phyloP scores from a whole-genome alignment of 1,140 invertebrate species.

The Zaprionus nigranus region DNA sequence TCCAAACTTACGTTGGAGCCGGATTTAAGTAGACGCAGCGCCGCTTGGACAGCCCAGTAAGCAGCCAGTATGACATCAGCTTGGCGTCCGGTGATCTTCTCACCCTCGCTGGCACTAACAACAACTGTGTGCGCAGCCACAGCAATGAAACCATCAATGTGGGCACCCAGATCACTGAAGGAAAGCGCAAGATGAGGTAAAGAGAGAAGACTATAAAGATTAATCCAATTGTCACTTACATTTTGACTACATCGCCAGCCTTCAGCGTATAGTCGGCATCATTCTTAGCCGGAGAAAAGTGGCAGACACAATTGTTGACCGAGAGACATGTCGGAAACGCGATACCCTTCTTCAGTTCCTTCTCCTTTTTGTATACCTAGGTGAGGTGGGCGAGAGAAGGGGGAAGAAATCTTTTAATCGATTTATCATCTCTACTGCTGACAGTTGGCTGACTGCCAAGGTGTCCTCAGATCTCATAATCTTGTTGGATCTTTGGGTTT shows the following conservation, averaged over 20 bases:
- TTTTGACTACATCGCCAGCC: slow-evolving; percentile 98
- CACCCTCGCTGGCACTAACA: slow-evolving; percentile 90
- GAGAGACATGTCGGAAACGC: slow-evolving; percentile 99
- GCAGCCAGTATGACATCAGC: slow-evolving; percentile 98
- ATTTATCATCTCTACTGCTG: slow-evolving; percentile 17
- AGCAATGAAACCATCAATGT: slow-evolving; percentile 99
- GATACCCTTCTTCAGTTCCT: slow-evolving; percentile 98
- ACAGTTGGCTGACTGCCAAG: slow-evolving; percentile 8
- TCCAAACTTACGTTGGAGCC: slow-evolving; percentile 91
- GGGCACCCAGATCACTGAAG: slow-evolving; percentile 96
- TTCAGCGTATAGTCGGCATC: slow-evolving; percentile 95
- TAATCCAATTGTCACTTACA: slow-evolving; percentile 88
- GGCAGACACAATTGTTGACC: slow-evolving; percentile 99
- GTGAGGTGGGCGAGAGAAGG: background rate
- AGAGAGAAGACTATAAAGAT: background rate
- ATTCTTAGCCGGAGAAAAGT: slow-evolving; percentile 97
- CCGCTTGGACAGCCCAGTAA: slow-evolving; percentile 97
- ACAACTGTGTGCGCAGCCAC: slow-evolving; percentile 98
- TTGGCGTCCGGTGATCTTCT: slow-evolving; percentile 92
- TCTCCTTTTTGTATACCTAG: slow-evolving; percentile 96
- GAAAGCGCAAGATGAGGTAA: too few species aligned
- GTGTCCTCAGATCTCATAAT: slow-evolving; percentile 84
- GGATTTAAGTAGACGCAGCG: slow-evolving; percentile 95
- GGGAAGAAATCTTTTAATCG: slow-evolving; percentile 11
- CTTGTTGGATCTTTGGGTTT: slow-evolving; percentile 68